Percentiles rank a stretch among this genome's conserved stretches.
phyloP scores from a whole-genome alignment of 2,113 vertebrate species.

The Macaca mulatta region DNA sequence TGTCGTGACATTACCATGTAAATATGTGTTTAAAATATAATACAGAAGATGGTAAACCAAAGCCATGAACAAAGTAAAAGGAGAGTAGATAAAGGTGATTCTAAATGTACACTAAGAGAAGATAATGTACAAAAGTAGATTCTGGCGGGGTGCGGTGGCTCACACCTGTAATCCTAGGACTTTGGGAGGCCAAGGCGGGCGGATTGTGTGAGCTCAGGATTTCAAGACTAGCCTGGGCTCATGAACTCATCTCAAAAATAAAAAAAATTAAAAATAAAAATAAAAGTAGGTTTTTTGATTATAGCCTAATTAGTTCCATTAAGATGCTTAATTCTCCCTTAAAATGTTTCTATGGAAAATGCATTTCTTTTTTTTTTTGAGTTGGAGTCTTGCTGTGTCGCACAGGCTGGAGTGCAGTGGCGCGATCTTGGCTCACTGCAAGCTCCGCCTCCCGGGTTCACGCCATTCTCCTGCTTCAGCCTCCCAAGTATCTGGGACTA shows the following conservation, averaged over 20 bases:
- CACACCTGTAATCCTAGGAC: background rate
- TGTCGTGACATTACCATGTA: background rate
- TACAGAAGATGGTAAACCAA: background rate
- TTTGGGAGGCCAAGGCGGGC: background rate
- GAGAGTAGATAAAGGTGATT: background rate
- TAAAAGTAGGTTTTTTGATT: background rate
- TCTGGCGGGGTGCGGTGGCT: background rate
- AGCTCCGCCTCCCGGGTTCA: too few species aligned
- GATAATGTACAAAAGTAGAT: background rate
- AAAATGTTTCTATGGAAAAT: background rate
- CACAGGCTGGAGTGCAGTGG: too few species aligned
- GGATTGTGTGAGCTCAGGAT: background rate
- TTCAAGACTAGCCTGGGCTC: too few species aligned
- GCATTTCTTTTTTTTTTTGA: background rate
- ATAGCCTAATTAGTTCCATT: background rate
- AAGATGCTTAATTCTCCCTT: background rate
- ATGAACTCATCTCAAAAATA: background rate
- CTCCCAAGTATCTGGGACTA: too few species aligned
- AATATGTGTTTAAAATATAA: background rate
- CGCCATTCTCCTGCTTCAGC: too few species aligned
- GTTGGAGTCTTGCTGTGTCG: too few species aligned
- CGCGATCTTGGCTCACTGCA: too few species aligned
- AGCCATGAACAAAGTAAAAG: background rate
- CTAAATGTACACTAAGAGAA: background rate
- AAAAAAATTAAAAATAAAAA: background rate